These are phyloP conservation scores for Procapra przewalskii DNA, from an alignment of 2,113 vertebrate genomes.

Conservation along the genomic window DNA sequence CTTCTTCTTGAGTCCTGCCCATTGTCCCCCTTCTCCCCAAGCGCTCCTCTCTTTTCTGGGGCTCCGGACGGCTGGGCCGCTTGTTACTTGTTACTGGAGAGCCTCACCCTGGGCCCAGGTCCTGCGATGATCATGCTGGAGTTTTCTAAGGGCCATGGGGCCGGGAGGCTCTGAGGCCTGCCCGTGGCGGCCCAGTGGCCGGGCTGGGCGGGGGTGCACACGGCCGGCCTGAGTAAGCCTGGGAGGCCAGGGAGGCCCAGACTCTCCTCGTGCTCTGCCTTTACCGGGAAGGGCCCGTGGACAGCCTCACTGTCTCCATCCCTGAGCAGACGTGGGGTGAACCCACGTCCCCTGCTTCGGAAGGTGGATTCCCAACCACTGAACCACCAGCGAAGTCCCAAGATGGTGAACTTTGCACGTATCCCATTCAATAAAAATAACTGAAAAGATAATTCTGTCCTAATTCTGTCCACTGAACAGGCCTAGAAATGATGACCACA, in stretches of 20 bases:
- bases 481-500: neutral
- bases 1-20: accelerated
- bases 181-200: neutral
- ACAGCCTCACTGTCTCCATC: neutral
- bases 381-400: neutral
- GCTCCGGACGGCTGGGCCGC: accelerated
- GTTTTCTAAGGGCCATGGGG: neutral
- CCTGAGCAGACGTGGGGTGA: neutral
- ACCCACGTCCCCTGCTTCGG: neutral
- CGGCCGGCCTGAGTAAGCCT: neutral
- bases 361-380: neutral
- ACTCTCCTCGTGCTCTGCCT: neutral
- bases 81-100: neutral
- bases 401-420: accelerated
- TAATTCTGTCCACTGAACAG: neutral
- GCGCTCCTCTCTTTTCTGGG: neutral
- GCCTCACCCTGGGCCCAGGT: accelerated
- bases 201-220: neutral
- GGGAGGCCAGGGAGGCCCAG: neutral
- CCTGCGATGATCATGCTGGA: no score
- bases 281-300: neutral
- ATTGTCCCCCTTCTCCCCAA: no score
- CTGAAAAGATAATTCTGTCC: neutral
- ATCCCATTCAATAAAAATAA: neutral
- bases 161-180: no score